Conservation (phyloP, 2,113 vertebrate genomes). For the Alethe diademata region DNA sequence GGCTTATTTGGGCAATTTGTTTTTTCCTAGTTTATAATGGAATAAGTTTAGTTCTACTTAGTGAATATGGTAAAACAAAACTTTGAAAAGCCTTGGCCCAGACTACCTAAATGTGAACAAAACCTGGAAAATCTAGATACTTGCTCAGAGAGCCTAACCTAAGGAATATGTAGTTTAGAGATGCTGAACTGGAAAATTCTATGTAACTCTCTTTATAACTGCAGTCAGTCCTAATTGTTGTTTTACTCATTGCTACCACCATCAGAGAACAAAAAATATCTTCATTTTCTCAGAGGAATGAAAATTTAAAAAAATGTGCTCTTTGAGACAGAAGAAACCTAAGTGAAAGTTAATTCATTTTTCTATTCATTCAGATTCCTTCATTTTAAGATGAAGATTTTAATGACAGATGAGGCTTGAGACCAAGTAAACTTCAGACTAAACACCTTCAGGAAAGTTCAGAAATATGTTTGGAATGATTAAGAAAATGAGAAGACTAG, state of each 20-base stretch:
- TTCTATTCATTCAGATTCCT: background rate
- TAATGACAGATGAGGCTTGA: background rate
- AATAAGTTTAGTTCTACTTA: background rate
- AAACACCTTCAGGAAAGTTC: background rate
- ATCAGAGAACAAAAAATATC: background rate
- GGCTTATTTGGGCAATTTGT: background rate
- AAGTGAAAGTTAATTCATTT: background rate
- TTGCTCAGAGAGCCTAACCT: background rate
- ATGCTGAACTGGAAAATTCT: background rate
- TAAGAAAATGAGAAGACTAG: background rate
- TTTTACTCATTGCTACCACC: background rate
- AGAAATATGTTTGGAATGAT: background rate
- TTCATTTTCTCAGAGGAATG: background rate
- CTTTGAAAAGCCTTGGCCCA: background rate
- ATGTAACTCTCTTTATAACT: background rate
- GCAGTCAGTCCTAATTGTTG: background rate
- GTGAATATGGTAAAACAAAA: background rate
- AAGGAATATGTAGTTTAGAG: background rate
- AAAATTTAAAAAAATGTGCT: background rate
- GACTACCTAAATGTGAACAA: background rate
- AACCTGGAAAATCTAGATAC: background rate
- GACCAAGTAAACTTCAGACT: background rate
- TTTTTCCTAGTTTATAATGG: background rate
- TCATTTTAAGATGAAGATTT: background rate
- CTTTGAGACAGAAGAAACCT: background rate